Percentiles rank a stretch among this genome's conserved stretches.
phyloP scores from a whole-genome alignment of 2,888 invertebrate species.

The Himalopsyche anomala region DNA sequence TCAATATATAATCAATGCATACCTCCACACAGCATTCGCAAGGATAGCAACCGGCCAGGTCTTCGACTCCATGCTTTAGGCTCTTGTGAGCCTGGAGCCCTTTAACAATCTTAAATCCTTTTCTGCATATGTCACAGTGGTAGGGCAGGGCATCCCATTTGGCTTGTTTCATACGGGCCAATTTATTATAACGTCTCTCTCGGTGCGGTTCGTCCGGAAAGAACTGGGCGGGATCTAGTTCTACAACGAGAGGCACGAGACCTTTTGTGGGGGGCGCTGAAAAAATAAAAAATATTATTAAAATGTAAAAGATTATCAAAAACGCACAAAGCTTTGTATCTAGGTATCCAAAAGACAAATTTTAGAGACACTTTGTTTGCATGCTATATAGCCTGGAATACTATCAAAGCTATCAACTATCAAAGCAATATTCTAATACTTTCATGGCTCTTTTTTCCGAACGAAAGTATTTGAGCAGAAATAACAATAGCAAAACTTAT shows the following conservation, averaged over 20 bases:
- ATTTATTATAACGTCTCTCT: neutral
- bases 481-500: no score
- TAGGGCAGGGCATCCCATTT: slow-evolving; percentile 43
- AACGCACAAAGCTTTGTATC: no score
- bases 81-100: slow-evolving; percentile 60
- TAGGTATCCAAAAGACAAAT: no score
- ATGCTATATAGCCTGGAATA: no score
- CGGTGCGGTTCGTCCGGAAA: slow-evolving; percentile 74
- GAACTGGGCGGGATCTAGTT: slow-evolving; percentile 73
- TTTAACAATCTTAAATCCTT: slow-evolving; percentile 58
- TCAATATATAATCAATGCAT: neutral
- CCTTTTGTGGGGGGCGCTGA: slow-evolving; percentile 12
- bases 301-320: neutral
- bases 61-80: slow-evolving; percentile 58
- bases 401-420: no score
- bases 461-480: no score
- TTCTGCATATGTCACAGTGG: slow-evolving; percentile 58
- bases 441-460: no score
- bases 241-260: slow-evolving; percentile 69
- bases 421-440: no score
- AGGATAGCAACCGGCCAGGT: slow-evolving; percentile 55
- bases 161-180: slow-evolving; percentile 18
- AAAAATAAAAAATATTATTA: neutral
- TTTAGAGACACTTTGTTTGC: no score
- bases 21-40: slow-evolving; percentile 60